Conservation (phyloP, 2,113 vertebrate genomes). For the Aix galericulata region DNA sequence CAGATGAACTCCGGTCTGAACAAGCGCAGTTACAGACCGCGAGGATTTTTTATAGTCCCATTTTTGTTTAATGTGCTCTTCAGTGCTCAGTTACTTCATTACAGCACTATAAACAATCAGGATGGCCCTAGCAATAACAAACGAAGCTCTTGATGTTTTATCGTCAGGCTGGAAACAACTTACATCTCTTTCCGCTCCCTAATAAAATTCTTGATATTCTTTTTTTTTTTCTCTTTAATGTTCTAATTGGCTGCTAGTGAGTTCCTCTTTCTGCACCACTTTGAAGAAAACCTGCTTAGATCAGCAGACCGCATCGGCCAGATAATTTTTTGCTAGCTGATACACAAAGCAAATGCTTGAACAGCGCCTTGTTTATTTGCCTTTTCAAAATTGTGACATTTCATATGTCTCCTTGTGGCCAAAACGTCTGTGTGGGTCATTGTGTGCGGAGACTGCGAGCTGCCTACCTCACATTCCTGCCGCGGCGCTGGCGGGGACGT, state of each 20-base stretch:
- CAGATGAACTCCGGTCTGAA: neutral
- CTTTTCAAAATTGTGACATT: constrained; percentile 58
- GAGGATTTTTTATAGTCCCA: neutral
- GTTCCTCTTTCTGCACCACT: constrained; percentile 38
- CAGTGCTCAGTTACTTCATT: constrained; percentile 36
- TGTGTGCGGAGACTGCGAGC: neutral
- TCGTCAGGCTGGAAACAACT: constrained; percentile 29
- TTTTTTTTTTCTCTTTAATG: neutral
- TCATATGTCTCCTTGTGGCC: constrained; percentile 41
- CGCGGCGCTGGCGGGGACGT: accelerated
- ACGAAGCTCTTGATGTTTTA: constrained; percentile 45
- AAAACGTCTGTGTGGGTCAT: neutral
- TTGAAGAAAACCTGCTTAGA: constrained; percentile 56
- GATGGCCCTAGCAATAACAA: constrained; percentile 34
- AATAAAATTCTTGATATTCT: constrained; percentile 32
- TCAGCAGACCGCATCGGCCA: constrained; percentile 23
- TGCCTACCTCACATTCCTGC: constrained; percentile 50
- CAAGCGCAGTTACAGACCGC: neutral
- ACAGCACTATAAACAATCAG: constrained; percentile 46
- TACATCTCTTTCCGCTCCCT: constrained; percentile 2
- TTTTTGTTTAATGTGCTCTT: constrained; percentile 25
- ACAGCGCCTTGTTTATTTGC: constrained; percentile 51
- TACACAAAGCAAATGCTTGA: constrained; percentile 23
- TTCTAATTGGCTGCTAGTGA: constrained; percentile 47
- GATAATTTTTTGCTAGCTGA: constrained; percentile 48